These are phyloP conservation scores for Nothobranchius furzeri DNA, from an alignment of 2,113 vertebrate species.

Conservation along the genomic window DNA sequence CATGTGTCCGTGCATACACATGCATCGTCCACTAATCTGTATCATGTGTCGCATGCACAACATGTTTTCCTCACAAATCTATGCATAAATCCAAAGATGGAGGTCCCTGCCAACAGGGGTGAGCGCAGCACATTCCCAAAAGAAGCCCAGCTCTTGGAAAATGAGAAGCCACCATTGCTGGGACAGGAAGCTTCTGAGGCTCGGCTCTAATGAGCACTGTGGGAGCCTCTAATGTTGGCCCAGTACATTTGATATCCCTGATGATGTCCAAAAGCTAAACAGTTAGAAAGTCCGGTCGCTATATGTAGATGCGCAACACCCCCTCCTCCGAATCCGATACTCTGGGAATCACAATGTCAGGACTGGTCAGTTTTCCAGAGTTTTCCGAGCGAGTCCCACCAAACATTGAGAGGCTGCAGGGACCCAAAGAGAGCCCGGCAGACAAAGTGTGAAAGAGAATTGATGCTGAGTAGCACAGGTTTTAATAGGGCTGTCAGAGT, in stretches of 20 bases:
- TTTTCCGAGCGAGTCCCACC: slow-evolving; percentile 47
- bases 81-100: slow-evolving; percentile 38
- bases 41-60: slow-evolving; percentile 66
- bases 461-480: slow-evolving; percentile 78
- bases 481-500: slow-evolving; percentile 81
- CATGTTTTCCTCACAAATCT: slow-evolving; percentile 62
- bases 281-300: slow-evolving; percentile 75
- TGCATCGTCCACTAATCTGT: slow-evolving; percentile 47
- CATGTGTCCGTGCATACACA: slow-evolving; percentile 17
- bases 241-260: slow-evolving; percentile 68
- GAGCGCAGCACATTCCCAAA: slow-evolving; percentile 64
- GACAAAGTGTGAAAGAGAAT: slow-evolving; percentile 63
- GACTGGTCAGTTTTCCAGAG: slow-evolving; percentile 56
- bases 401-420: slow-evolving; percentile 21
- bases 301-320: slow-evolving; percentile 71
- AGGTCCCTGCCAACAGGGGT: slow-evolving; percentile 41
- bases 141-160: slow-evolving; percentile 61
- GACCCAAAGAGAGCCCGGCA: slow-evolving; percentile 33
- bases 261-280: slow-evolving; percentile 76
- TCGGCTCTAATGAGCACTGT: slow-evolving; percentile 66
- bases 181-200: slow-evolving; percentile 66
- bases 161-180: slow-evolving; percentile 56
- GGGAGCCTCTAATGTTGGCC: slow-evolving; percentile 66
- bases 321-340: slow-evolving; percentile 68
- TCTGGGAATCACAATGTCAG: slow-evolving; percentile 74